Conservation (phyloP, 2,888 invertebrate species). For the Drymonia ruficornis region DNA sequence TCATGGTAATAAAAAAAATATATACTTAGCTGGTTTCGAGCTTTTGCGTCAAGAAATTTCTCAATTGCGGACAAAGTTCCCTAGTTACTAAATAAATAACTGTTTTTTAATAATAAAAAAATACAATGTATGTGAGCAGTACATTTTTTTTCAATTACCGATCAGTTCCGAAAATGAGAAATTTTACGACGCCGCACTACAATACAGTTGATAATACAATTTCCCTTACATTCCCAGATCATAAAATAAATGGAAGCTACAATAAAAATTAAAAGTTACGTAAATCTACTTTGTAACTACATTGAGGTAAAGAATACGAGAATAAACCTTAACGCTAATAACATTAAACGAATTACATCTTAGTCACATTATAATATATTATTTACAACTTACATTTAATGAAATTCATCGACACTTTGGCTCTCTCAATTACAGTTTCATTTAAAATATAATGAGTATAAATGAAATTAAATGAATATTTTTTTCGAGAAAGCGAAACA, state of each 20-base stretch:
- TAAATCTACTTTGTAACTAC: conserved; percentile 50
- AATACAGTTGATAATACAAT: neutral
- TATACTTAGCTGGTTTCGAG: no score
- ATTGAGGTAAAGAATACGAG: conserved; percentile 73
- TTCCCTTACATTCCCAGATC: conserved; percentile 10
- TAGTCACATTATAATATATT: conserved; percentile 63
- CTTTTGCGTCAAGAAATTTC: no score
- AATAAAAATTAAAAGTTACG: conserved; percentile 30
- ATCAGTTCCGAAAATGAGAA: neutral
- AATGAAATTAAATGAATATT: conserved; percentile 42
- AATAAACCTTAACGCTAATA: conserved; percentile 57
- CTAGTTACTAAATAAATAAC: no score
- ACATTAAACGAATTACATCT: conserved; percentile 69
- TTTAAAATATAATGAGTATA: conserved; percentile 73
- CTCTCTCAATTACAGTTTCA: conserved; percentile 61
- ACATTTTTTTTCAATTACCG: no score
- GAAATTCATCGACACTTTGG: conserved; percentile 73
- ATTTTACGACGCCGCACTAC: neutral
- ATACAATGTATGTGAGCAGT: no score
- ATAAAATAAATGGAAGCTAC: conserved; percentile 35
- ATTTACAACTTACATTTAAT: conserved; percentile 70
- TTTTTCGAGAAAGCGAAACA: conserved; percentile 53
- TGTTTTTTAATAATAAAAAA: no score
- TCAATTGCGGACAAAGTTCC: no score
- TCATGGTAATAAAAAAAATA: no score